Evolutionary conservation across 2,888 invertebrate species (phyloP).

Genomic region (Tetragnatha montana): DNA sequence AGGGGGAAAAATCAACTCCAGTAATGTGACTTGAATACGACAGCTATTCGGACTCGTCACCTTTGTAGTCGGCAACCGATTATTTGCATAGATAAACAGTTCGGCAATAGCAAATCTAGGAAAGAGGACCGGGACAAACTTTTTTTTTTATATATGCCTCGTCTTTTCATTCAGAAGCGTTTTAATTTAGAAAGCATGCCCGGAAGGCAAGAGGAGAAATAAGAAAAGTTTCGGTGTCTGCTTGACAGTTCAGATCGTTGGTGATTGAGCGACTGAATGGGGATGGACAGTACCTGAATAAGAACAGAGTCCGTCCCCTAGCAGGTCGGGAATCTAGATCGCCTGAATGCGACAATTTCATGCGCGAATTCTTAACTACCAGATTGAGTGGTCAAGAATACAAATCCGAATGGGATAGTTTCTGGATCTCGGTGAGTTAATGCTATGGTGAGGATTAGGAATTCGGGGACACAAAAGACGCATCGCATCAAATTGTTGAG

Average conservation of each 20-base stretch:
- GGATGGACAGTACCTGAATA: neutral
- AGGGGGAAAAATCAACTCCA: conserved; percentile 12
- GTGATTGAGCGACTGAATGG: neutral
- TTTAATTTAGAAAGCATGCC: neutral
- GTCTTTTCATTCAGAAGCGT: neutral
- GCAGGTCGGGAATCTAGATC: neutral
- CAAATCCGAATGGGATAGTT: neutral
- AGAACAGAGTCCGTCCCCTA: neutral
- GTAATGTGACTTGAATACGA: conserved; percentile 37
- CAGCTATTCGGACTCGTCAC: conserved; percentile 16
- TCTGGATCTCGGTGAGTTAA: neutral
- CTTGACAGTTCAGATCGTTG: neutral
- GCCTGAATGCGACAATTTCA: neutral
- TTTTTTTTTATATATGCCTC: conserved; percentile 30
- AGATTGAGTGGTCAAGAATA: neutral
- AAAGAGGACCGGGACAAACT: conserved; percentile 36
- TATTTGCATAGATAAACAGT: conserved; percentile 38
- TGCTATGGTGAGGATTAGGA: neutral
- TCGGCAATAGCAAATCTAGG: conserved; percentile 22
- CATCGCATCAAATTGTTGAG: neutral
- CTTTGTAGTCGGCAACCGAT: conserved; percentile 21
- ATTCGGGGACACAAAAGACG: neutral
- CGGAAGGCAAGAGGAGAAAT: neutral
- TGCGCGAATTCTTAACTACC: neutral
- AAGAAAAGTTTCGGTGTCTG: too few relatives aligned